Percentiles rank a stretch among this genome's conserved stretches.
These are phyloP conservation scores for Edolisoma coerulescens DNA, from an alignment of 2,113 vertebrate genomes.

Conservation along the genomic window DNA sequence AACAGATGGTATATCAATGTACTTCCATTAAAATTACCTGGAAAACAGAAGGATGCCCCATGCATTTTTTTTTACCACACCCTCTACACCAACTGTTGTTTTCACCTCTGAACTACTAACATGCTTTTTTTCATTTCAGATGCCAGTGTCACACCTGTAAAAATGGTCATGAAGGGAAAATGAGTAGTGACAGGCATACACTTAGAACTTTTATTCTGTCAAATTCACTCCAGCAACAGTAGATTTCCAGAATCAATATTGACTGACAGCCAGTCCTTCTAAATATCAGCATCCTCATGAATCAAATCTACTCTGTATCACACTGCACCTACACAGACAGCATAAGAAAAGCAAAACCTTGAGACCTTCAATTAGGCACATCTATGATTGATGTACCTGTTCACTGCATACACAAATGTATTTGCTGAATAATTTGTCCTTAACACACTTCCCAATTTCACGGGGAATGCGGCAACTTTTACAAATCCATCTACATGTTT, in stretches of 20 bases:
- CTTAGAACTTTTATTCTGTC: background rate
- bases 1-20: background rate
- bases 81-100: background rate
- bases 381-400: background rate
- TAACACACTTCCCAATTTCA: background rate
- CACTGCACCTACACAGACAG: background rate
- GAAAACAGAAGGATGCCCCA: background rate
- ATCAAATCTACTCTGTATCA: background rate
- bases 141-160: background rate
- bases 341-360: background rate
- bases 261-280: background rate
- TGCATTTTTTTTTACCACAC: background rate
- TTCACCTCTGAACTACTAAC: background rate
- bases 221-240: background rate
- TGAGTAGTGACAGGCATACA: background rate
- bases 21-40: background rate
- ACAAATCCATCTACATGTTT: background rate
- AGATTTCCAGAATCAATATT: slow-evolving; percentile 10
- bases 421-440: background rate
- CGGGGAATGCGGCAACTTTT: background rate
- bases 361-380: background rate
- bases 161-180: background rate
- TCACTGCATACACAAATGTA: background rate
- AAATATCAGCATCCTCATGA: background rate
- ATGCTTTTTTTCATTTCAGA: background rate